Evolutionary conservation across 2,797 vertebrate genomes (phyloP), one percentile per base, ranked within the genome.

Genomic region (Ambastaia sidthimunki): DNA sequence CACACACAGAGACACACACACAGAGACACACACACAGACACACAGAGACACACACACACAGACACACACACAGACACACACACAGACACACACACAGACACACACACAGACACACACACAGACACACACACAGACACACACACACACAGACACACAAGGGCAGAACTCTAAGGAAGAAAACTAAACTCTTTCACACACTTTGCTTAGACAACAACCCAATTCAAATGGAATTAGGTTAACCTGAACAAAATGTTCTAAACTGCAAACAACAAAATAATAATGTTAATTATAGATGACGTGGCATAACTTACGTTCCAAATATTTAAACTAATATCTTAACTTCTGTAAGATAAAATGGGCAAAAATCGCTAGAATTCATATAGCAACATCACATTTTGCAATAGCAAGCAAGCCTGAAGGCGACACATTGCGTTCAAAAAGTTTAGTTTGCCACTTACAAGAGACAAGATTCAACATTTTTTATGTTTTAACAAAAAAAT

Each of bases 91-190:
- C 41, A 44, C 41, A 44, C 9, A 11, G 2, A 44, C 41, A 44
- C 41, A 44, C 41, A 44, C 9, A 44, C 41, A 11, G 2, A 44
- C 41, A 44, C 41, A 44, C 9, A 44, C 41, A 44, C 41, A 11
- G 2, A 44, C 9, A 44, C 41, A 44, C 41, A 44, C 41, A 44
- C 41, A 44, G 52, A 66, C 57, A 83, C 86, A 88, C 74, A 84
- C 87, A 77, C 83, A 83, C 85, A 83, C 60, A 63, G 74, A 85
- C 77, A 81, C 57, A 68, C 78, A 88, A 83, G 83, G 81, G 80
- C 81, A 76, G 47, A 37, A 25, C 60, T 75, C 79, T 18, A 69
- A 37, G 41, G 41, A 48, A n/a, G 19, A 47, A 28, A 57, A 52
- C 48, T 80, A 76, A 50, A 68, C 73, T 60, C 59, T 34, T 74